Conservation (phyloP, 1,140 invertebrate species). For the Bombus pascuorum region DNA sequence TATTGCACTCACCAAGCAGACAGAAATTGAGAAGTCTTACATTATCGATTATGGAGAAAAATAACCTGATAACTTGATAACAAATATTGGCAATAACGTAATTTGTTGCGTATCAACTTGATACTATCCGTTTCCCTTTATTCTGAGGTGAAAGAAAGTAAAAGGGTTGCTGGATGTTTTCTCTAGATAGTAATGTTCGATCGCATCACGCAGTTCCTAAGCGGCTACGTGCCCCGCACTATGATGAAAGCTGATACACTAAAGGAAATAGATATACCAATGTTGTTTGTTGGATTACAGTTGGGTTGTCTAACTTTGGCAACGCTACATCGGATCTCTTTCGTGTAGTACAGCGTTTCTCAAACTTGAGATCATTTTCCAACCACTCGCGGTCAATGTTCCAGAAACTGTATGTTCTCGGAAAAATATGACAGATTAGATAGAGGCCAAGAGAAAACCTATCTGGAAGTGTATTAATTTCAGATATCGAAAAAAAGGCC, state of each 20-base stretch:
- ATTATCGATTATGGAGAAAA: too few relatives aligned
- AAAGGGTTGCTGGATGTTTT: too few relatives aligned
- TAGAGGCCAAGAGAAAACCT: neutral
- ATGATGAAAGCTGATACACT: constrained; percentile 23
- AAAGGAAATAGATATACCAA: constrained; percentile 34
- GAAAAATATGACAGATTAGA: neutral
- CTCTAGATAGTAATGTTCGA: too few relatives aligned
- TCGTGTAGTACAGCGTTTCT: neutral
- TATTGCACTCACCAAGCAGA: too few relatives aligned
- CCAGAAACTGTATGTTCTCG: neutral
- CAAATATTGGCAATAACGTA: neutral
- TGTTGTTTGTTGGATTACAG: neutral
- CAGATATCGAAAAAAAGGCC: neutral
- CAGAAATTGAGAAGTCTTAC: too few relatives aligned
- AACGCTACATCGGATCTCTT: neutral
- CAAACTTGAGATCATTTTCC: neutral
- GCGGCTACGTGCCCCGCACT: neutral
- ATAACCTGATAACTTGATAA: too few relatives aligned
- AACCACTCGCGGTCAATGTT: neutral
- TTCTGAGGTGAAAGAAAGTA: neutral
- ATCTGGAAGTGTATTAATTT: neutral
- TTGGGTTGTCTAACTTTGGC: neutral
- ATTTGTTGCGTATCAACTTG: neutral
- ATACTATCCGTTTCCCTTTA: neutral
- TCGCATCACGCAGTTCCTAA: neutral